Conservation (phyloP, 30 jellyfish, hydroid and myxozoan species). For the Aurelia aurita region DNA sequence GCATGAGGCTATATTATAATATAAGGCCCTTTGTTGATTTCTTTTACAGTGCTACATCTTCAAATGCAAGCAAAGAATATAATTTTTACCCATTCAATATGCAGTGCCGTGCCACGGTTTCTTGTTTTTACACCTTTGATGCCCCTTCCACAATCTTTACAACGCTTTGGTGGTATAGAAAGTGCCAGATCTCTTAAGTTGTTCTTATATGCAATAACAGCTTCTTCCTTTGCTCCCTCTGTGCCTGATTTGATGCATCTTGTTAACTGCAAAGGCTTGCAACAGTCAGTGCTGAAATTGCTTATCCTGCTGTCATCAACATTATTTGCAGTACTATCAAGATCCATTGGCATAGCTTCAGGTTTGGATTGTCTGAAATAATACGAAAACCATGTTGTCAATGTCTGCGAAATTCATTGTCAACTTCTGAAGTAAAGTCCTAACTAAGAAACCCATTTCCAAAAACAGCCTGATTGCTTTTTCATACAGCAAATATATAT, state of each 20-base stretch:
- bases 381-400: too few species aligned
- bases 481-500: too few species aligned
- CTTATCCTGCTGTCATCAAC: not conserved
- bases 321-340: not conserved
- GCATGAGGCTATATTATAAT: too few species aligned
- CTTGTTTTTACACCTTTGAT: not conserved
- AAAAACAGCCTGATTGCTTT: too few species aligned
- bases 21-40: too few species aligned
- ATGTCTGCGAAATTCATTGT: too few species aligned
- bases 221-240: not conserved
- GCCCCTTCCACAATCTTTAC: not conserved
- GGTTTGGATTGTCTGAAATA: not conserved
- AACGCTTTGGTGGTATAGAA: not conserved
- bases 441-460: too few species aligned
- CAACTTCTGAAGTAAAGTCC: too few species aligned
- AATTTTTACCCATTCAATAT: not conserved
- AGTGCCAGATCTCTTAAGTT: not conserved
- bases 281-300: not conserved
- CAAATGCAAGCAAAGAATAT: not conserved
- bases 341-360: not conserved
- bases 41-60: not conserved
- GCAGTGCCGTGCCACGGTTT: slow-evolving; percentile 2
- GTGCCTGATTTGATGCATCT: not conserved
- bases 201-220: not conserved
- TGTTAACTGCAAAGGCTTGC: not conserved